Base-by-base conservation (phyloP, 2,797 vertebrate species). In the Syngnathus rostellatus region DNA sequence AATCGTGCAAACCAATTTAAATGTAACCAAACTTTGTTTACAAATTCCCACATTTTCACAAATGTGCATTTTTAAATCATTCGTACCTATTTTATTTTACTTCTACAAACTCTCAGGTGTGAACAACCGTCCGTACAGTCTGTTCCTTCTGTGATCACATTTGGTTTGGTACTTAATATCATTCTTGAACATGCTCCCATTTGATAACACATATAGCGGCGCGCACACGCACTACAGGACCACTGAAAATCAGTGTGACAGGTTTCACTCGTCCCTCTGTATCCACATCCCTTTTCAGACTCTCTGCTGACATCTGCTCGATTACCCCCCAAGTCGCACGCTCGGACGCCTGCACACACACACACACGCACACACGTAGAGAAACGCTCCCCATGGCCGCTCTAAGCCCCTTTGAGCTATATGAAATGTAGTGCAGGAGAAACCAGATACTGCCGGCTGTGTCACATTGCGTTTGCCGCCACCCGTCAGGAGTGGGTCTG, bases 211-310 rank as follows among this genome's bases (percentile, higher is more conserved):
- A 68, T 70, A 60, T 38, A 14, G 25, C 16, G n/a, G 60, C 41
- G 81, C 23, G 74, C 67, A 70, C 69, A 62, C 70, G 65, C 64
- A 65, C 60, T 63, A 67, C 65, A 39, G 72, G 76, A 82, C 77
- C 77, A 75, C 77, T 83, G 83, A 78, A 86, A 89, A 89, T 89
- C 88, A 85, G 86, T 85, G 86, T 89, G 90, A 88, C 89, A 89
- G 87, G 84, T 86, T 86, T 89, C 88, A 87, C 84, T 89, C 83
- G 83, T 87, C 81, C 79, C 88, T 88, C 85, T 86, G 84, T 85
- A 83, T 88, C 83, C 82, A 84, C 83, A 86, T 81, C 84, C 81
- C 78, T 84, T 86, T 83, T 84, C 84, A 86, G 83, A 86, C 78
- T 81, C 82, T 81, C 79, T 85, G 81, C 81, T 89, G 87, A 89